Evolutionary conservation across 2,797 vertebrate genomes (phyloP).

Genomic region (Semaprochilodus insignis): DNA sequence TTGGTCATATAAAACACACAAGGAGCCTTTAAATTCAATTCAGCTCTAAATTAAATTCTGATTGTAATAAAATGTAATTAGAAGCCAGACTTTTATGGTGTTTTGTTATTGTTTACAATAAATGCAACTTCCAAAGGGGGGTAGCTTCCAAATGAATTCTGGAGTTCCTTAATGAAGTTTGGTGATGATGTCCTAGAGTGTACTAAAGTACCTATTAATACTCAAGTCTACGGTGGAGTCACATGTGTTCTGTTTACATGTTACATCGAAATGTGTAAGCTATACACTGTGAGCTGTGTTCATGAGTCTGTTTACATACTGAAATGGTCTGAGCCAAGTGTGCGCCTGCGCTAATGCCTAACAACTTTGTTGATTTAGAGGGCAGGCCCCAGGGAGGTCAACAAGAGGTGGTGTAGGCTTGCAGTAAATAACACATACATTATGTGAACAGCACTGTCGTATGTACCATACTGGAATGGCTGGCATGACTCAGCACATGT

Average conservation of each 20-base stretch:
- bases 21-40: no score
- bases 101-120: no score
- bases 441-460: neutral
- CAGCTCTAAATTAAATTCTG: no score
- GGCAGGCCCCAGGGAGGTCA: constrained; percentile 10
- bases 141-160: neutral
- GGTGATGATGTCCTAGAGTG: neutral
- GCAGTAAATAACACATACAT: neutral
- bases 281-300: neutral
- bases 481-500: neutral
- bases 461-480: neutral
- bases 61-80: no score
- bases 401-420: neutral
- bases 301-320: constrained; percentile 24
- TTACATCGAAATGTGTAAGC: neutral
- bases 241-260: neutral
- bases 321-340: neutral
- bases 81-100: no score
- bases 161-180: neutral
- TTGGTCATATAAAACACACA: no score
- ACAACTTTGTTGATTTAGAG: constrained; percentile 20
- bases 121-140: no score
- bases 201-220: neutral
- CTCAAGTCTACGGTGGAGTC: neutral
- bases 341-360: neutral